Base-by-base conservation (phyloP, 1,140 invertebrate species). In the Zaprionus inermis region DNA sequence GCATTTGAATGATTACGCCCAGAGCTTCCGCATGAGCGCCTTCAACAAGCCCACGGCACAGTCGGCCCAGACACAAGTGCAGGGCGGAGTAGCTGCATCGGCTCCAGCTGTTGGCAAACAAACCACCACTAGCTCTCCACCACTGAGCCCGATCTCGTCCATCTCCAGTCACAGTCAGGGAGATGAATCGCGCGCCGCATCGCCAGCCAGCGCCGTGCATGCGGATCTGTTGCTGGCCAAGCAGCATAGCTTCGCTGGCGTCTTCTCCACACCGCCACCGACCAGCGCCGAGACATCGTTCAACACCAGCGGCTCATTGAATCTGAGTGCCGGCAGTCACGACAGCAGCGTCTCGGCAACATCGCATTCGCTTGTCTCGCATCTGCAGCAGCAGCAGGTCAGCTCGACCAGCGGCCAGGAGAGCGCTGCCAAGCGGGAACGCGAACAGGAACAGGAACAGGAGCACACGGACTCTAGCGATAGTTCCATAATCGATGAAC, bases 91-190 rank as follows among this genome's bases (percentile, higher is more conserved):
- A 0, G 36, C 3, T 18, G 22, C 58, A 51, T 7, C 55, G 20
- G 30, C 4, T 5, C 6, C 67, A 72, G 34, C 58, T 34, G 44
- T 38, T 36, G 12, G 10, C 11, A 86, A 78, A 49, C 51, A 64
- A 51, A 65, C 44, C 52, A 76, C 67, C 10, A 77, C 70, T 67
- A 86, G 95, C n/a, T n/a, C n/a, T 77, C 95, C 95, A 0, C 93
- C 95, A 0, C 73, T 95, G 11, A 95, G 95, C 64, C 95, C 95
- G 0, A 92, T 95, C 14, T 95, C 95, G 0, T 95, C 95, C 18
- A 94, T 95, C 2, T 95, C 95, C 6, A 95, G 95, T 51, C 95
- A 90, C 18, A 95, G 95, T 41, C 95, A 90, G 16, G 81, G 91
- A 6, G 91, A 92, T 54, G 85, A 90, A 38, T 90, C 86, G 0